phyloP scores from a whole-genome alignment of 2,113 vertebrate species.

The Mohoua ochrocephala region DNA sequence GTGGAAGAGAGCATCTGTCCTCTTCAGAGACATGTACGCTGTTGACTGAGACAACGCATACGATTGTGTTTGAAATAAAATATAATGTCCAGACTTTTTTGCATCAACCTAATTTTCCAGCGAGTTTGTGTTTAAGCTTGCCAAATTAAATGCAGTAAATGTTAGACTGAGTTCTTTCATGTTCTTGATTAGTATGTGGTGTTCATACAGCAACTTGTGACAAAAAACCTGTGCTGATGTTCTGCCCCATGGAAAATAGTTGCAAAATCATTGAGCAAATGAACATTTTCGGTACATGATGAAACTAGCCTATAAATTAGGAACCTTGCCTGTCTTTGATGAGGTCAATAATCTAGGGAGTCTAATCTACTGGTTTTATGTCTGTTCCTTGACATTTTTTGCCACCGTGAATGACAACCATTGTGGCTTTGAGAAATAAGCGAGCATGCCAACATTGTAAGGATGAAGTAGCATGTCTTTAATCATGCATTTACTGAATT shows the following conservation, averaged over 20 bases:
- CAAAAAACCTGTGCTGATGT: neutral
- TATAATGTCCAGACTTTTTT: neutral
- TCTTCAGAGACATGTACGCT: neutral
- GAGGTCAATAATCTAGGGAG: neutral
- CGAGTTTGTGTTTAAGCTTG: neutral
- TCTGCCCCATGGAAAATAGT: neutral
- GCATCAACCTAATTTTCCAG: neutral
- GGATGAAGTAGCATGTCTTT: neutral
- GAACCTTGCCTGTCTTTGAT: neutral
- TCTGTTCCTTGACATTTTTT: neutral
- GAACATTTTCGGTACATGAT: neutral
- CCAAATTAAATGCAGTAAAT: neutral
- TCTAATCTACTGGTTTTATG: neutral
- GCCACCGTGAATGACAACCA: neutral
- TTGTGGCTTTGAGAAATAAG: neutral
- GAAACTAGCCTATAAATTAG: neutral
- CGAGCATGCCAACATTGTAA: neutral
- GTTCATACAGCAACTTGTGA: neutral
- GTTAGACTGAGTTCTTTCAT: neutral
- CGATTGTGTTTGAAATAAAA: neutral
- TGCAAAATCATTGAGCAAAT: neutral
- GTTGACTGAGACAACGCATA: neutral
- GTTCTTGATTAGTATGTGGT: neutral
- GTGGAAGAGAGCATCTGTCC: neutral
- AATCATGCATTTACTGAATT: neutral